Evolutionary conservation across 1,140 invertebrate species (phyloP).

Genomic region (Pogonognathellus flavescens): DNA sequence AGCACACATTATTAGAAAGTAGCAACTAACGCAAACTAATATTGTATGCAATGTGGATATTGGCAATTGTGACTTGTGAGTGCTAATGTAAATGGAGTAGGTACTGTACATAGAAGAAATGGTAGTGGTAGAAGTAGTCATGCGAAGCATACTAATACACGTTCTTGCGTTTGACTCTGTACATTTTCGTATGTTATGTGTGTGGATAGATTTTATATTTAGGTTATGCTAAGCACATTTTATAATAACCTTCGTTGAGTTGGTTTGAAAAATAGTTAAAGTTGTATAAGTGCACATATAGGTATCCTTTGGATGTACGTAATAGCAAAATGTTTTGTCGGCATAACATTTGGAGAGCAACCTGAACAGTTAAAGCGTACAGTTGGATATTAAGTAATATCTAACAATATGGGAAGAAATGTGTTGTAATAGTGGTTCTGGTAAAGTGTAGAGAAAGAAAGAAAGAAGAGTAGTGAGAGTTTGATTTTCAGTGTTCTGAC

Average conservation of each 20-base stretch:
- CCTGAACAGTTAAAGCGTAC: too few species aligned
- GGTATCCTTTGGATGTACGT: too few species aligned
- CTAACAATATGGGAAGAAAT: background rate
- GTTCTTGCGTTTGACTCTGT: too few species aligned
- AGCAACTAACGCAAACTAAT: too few species aligned
- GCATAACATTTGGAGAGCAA: too few species aligned
- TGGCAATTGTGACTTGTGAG: background rate
- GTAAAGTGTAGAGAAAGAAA: too few species aligned
- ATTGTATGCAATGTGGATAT: too few species aligned
- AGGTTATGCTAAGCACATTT: background rate
- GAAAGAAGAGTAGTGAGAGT: slow-evolving; percentile 21
- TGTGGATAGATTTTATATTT: background rate
- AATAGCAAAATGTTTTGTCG: too few species aligned
- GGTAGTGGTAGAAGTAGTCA: background rate
- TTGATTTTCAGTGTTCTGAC: slow-evolving; percentile 39
- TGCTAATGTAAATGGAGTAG: background rate
- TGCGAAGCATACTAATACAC: background rate
- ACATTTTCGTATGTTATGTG: too few species aligned
- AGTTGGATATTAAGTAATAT: background rate
- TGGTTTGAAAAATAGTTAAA: background rate
- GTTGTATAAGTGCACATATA: background rate
- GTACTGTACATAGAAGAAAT: background rate
- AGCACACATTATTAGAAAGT: too few species aligned
- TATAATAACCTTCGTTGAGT: background rate
- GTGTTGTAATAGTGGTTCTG: background rate